These are phyloP conservation scores for Desoria tigrina DNA, from an alignment of 2,888 invertebrate species.

Conservation along the genomic window DNA sequence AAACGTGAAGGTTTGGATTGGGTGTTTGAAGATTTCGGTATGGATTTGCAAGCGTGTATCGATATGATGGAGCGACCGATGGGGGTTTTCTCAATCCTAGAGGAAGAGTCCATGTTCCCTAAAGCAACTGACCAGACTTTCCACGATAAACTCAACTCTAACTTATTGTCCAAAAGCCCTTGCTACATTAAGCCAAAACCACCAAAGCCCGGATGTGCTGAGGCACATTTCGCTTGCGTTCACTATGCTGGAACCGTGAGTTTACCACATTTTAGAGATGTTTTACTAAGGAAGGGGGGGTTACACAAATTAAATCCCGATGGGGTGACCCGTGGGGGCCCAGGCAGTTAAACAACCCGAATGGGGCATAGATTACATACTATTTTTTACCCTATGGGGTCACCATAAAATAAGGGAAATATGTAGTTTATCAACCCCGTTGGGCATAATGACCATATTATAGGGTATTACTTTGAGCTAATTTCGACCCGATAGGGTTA, in stretches of 20 bases:
- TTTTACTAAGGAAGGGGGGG: too few species aligned
- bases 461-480: too few species aligned
- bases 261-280: too few species aligned
- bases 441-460: too few species aligned
- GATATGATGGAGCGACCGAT: conserved; percentile 99
- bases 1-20: conserved; percentile 95
- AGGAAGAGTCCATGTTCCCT: conserved; percentile 99
- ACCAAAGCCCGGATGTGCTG: conserved; percentile 82
- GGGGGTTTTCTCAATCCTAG: conserved; percentile 99
- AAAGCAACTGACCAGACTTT: conserved; percentile 99
- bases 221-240: conserved; percentile 63
- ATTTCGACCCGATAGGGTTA: neutral
- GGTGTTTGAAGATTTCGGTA: conserved; percentile 99
- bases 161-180: conserved; percentile 98
- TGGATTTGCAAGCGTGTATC: conserved; percentile 98
- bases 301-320: too few species aligned
- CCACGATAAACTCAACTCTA: conserved; percentile 96
- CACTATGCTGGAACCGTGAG: conserved; percentile 64
- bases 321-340: too few species aligned
- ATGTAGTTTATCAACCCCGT: too few species aligned
- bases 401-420: too few species aligned
- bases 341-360: too few species aligned
- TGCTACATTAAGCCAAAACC: conserved; percentile 96
- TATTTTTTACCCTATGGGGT: too few species aligned
- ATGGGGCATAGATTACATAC: too few species aligned